Base-by-base conservation (phyloP, 2,888 invertebrate genomes). In the Blastobasis lacticolella region DNA sequence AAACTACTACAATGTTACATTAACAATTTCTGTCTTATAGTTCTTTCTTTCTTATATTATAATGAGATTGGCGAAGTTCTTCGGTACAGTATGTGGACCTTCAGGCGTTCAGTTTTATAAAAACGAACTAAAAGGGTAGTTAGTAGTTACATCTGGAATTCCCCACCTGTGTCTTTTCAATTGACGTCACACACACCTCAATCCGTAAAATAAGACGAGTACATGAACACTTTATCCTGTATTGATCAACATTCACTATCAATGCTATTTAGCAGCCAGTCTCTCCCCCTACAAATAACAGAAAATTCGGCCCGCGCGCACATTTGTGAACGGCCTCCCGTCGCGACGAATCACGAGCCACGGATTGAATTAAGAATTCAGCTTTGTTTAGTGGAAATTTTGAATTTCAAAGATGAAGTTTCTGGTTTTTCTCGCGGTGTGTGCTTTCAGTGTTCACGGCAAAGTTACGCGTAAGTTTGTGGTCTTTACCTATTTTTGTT, bases 211-310 rank as follows among this genome's bases (percentile, higher is more conserved):
- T 23, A 23, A 23, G 23, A 23, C 23, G 23, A 23, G 23, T 23
- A 23, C 23, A 23, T 23, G 37, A 38, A 9, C 37, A 46, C 6
- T 10, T 41, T 41, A 51, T 54, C 54, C 54, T 54, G 50, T 49
- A 51, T 54, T 49, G 49, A 10, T n/a, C 46, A 51, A 54, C 51
- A 44, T 47, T 51, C 51, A 50, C 53, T 50, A 23, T 23, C 23
- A 23, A 23, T 23, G 23, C 23, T 23, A 23, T 23, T 23, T 23
- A 23, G 23, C 23, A 4, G 42, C 42, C 42, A 8, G 23, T 23
- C 23, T 59, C 70, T 69, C 66, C 70, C 69, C 58, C 69, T 85
- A 86, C 86, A 86, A 85, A 86, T 84, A 85, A 71, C 72, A 69
- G 66, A 62, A 66, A 65, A 66, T 75, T 76, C 67, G 78, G 73